Base-by-base conservation (phyloP, 2,113 vertebrate species). In the Cyprinodon tularosa region DNA sequence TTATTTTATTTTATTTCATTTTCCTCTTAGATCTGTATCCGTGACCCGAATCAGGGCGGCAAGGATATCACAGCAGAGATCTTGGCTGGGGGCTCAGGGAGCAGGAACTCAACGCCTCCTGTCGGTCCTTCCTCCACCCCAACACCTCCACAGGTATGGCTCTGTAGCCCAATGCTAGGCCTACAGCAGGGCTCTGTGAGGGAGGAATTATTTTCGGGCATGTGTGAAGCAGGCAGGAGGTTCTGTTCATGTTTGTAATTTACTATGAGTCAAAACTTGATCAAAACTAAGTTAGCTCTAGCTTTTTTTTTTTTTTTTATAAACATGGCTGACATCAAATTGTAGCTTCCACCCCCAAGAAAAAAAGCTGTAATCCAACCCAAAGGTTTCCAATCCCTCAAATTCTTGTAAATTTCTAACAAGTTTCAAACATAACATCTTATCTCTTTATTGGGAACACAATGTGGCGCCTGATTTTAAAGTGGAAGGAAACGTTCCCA, bases 51-150 rank as follows among this genome's bases (percentile, higher is more conserved):
- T 92, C 98, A 98, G 90, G 97, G 97, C 37, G 98, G 98, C 84
- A 96, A 94, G 92, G 98, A 99, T 78, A 97, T 99, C 93, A 99
- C 98, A 0, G 98, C 99, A 82, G 98, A 99, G 91, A 99, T 99
- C 81, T 97, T 99, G 98, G 97, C 97, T n/a, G 94, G 96, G 72
- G 93, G 91, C 59, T 96, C 96, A 77, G 96, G 97, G 83, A 99
- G 97, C 93, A 95, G 97, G 86, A 98, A 98, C 90, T 96, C 96
- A 64, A 98, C 97, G 0, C 98, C 98, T 64, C 98, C 98, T 74
- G 95, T 95, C 0, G 92, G 95, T 29, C 94, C 95, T 67, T 95
- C 97, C 42, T 94, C 93, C 50, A 96, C 97, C 48, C 99, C 96
- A 45, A 96, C 97, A 10, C 97, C 96, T 12, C 97, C 97, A 87